Conservation (phyloP, 2,113 vertebrate species). For the Bettongia penicillata region DNA sequence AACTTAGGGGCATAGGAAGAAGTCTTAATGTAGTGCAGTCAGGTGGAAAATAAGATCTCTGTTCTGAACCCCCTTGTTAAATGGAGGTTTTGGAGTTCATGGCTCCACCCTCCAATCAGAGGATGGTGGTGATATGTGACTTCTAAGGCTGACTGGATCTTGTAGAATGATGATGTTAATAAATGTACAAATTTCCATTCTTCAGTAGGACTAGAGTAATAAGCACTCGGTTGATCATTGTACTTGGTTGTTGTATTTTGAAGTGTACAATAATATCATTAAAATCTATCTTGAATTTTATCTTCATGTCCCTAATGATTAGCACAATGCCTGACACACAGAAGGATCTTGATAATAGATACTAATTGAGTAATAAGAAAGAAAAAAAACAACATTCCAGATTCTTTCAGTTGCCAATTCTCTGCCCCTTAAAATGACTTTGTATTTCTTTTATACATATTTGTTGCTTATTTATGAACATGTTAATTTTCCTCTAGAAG, state of each 20-base stretch:
- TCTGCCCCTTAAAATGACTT: no score
- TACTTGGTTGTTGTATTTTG: background rate
- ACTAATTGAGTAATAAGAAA: no score
- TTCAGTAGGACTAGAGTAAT: background rate
- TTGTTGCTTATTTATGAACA: no score
- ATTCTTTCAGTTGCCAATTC: no score
- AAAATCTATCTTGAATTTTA: background rate
- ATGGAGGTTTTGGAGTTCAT: background rate
- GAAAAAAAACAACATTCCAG: no score
- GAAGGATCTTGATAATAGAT: no score
- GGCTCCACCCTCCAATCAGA: background rate
- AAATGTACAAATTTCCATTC: background rate
- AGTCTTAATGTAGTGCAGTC: background rate
- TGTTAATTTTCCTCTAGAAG: no score
- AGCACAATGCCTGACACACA: background rate
- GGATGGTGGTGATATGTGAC: background rate
- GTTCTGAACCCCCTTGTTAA: background rate
- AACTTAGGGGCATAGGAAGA: background rate
- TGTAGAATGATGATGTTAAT: background rate
- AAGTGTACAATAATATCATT: background rate
- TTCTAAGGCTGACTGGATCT: background rate
- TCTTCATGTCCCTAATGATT: background rate
- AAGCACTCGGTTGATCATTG: background rate
- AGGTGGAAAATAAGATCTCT: background rate
- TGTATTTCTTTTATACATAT: no score